A percentile compares a stretch with the other conserved stretches of the same genome.
Conservation (phyloP, 2,888 invertebrate genomes). For the Macrosiphum euphorbiae region DNA sequence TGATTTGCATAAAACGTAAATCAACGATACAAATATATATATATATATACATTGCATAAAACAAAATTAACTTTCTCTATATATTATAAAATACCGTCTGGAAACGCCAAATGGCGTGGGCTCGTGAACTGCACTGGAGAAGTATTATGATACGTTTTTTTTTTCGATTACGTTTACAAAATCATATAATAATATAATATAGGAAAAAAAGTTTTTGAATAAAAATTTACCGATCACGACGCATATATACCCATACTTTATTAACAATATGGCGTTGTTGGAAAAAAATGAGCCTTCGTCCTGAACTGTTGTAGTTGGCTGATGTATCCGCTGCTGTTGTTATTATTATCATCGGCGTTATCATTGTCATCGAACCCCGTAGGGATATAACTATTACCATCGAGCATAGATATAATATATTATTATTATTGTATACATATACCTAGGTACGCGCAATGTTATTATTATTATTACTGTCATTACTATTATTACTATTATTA, state of each 20-base stretch:
- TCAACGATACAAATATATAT: neutral
- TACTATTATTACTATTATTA: slow-evolving; percentile 19
- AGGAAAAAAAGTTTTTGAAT: neutral
- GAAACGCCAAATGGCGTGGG: neutral
- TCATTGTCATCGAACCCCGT: neutral
- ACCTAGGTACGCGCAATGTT: neutral
- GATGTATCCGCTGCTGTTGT: neutral
- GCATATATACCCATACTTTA: neutral
- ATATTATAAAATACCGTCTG: neutral
- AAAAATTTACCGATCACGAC: neutral
- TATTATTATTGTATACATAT: neutral
- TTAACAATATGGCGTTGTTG: neutral
- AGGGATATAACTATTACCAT: neutral
- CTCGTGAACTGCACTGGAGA: neutral
- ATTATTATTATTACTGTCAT: neutral
- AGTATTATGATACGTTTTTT: neutral
- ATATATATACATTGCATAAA: neutral
- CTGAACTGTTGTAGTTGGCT: neutral
- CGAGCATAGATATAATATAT: too few species aligned
- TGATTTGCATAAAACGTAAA: slow-evolving; percentile 45
- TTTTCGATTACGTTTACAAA: neutral
- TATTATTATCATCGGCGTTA: neutral
- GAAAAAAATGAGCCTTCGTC: neutral
- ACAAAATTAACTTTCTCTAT: neutral
- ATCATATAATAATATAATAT: neutral